Conservation (phyloP, 53 echinoderm and acorn worm genomes). For the Henricia sp. region DNA sequence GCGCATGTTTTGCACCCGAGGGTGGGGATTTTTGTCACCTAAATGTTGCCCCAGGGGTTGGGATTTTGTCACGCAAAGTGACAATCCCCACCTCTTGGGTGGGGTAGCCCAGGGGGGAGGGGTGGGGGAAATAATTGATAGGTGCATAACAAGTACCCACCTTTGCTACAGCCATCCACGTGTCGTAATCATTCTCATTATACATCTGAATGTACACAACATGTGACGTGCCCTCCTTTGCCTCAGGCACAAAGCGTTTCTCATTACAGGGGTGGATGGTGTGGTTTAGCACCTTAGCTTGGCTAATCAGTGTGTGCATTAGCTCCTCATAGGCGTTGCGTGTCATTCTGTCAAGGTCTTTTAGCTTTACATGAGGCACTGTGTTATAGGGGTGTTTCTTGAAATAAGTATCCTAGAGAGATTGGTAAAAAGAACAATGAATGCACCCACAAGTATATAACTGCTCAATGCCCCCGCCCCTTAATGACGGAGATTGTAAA, state of each 20-base stretch:
- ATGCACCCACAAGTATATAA: too few species aligned
- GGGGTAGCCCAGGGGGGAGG: too few species aligned
- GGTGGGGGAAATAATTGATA: too few species aligned
- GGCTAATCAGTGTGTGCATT: slow-evolving; percentile 82
- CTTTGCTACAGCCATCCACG: slow-evolving; percentile 95
- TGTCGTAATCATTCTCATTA: slow-evolving; percentile 92
- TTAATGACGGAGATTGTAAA: too few species aligned
- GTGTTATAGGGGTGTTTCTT: slow-evolving; percentile 95
- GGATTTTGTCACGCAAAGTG: too few species aligned
- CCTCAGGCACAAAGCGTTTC: slow-evolving; percentile 79
- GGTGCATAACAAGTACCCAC: slow-evolving; percentile 46
- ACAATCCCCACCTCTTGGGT: too few species aligned
- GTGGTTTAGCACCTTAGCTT: slow-evolving; percentile 87
- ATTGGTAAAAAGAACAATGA: too few species aligned
- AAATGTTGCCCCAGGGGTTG: too few species aligned
- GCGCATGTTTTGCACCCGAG: too few species aligned
- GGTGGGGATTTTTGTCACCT: too few species aligned
- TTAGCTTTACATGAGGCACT: slow-evolving; percentile 85
- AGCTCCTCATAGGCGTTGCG: slow-evolving; percentile 83
- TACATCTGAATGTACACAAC: slow-evolving; percentile 98
- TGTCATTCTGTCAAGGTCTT: slow-evolving; percentile 69
- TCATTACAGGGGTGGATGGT: slow-evolving; percentile 84
- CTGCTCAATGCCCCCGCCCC: too few species aligned
- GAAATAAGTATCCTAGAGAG: slow-evolving; percentile 98
- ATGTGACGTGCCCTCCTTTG: slow-evolving; percentile 77